phyloP scores from a whole-genome alignment of 2,888 invertebrate species.

The Gastrophysa polygoni region DNA sequence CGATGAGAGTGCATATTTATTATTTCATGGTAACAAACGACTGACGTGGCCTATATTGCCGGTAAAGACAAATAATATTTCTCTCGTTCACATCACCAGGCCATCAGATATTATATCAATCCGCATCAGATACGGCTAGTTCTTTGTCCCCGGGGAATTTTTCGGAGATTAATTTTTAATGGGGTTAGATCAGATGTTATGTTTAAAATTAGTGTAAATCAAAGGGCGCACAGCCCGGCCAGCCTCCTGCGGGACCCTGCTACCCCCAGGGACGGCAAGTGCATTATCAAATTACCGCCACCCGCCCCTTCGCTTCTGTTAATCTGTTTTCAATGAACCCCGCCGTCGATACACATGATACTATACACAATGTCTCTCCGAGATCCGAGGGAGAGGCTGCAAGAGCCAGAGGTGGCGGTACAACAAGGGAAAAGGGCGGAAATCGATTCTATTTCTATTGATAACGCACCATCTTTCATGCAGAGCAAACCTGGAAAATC shows the following conservation, averaged over 20 bases:
- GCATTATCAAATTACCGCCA: conserved; percentile 62
- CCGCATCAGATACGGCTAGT: background rate
- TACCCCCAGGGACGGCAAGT: conserved; percentile 50
- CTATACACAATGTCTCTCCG: conserved; percentile 47
- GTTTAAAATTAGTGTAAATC: conserved; percentile 61
- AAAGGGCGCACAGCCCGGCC: conserved; percentile 56
- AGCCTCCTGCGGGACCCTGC: conserved; percentile 49
- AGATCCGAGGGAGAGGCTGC: background rate
- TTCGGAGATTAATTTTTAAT: conserved; percentile 59
- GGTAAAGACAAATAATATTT: too few relatives aligned
- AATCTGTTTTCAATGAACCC: conserved; percentile 61
- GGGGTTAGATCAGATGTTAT: conserved; percentile 60
- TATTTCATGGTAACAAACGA: too few relatives aligned
- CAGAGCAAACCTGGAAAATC: too few relatives aligned
- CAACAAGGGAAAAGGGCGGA: too few relatives aligned
- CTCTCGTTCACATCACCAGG: too few relatives aligned
- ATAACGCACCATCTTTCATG: too few relatives aligned
- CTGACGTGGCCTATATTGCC: too few relatives aligned
- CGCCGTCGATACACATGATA: conserved; percentile 51
- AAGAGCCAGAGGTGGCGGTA: conserved; percentile 1
- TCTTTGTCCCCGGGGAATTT: conserved; percentile 38
- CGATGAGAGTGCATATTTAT: too few relatives aligned
- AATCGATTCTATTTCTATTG: too few relatives aligned
- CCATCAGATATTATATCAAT: background rate
- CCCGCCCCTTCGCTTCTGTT: conserved; percentile 57